A percentile compares a stretch with the other conserved stretches of the same genome.
phyloP scores from a whole-genome alignment of 2,113 vertebrate genomes.

The Mus spicilegus region DNA sequence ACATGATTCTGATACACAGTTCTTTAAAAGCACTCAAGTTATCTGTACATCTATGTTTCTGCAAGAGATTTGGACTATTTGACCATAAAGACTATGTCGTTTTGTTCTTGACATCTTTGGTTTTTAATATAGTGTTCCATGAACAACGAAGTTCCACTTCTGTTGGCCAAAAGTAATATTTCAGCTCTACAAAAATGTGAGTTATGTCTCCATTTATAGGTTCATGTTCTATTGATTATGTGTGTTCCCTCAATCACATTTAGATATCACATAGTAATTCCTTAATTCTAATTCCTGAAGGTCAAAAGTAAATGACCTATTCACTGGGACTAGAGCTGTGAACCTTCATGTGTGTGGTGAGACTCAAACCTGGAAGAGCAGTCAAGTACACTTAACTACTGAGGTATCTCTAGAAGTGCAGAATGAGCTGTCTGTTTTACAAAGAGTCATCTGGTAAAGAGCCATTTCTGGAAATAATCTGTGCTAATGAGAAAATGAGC shows the following conservation, averaged over 20 bases:
- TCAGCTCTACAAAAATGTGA: not conserved
- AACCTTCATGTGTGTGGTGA: not conserved
- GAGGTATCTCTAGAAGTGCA: not conserved
- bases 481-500: conserved; percentile 81
- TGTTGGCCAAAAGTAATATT: not conserved
- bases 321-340: not conserved
- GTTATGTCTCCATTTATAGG: not conserved
- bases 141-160: not conserved
- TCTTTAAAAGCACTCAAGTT: not conserved
- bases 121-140: not conserved
- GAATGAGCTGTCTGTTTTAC: conserved; percentile 61
- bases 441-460: conserved; percentile 12
- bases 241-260: not conserved
- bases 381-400: not conserved
- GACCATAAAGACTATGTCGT: not conserved
- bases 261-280: not conserved
- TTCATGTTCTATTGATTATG: not conserved
- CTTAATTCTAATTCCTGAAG: not conserved
- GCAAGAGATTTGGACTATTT: not conserved
- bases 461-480: conserved; percentile 54
- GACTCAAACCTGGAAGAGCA: not conserved
- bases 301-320: too few relatives aligned
- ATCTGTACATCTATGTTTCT: not conserved
- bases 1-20: not conserved
- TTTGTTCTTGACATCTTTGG: not conserved